Evolutionary conservation across 2,113 vertebrate genomes (phyloP).

Genomic region (Tetrax tetrax): DNA sequence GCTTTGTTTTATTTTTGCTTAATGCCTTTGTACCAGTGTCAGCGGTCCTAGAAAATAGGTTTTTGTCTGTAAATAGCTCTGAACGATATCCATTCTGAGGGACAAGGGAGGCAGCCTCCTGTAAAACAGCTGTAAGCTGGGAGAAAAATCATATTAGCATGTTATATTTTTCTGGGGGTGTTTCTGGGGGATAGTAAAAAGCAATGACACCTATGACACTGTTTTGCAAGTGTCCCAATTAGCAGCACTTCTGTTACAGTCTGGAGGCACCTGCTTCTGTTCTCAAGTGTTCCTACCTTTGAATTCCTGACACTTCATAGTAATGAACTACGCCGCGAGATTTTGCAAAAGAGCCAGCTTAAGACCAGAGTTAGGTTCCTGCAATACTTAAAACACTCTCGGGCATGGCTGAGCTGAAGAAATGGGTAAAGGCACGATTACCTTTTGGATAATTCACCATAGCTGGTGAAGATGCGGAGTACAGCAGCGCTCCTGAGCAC

Average conservation of each 20-base stretch:
- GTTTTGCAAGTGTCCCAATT: constrained; percentile 59
- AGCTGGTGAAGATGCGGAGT: background rate
- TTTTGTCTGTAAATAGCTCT: constrained; percentile 56
- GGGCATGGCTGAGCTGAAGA: background rate
- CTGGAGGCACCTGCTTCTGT: background rate
- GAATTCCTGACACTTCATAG: constrained; percentile 1
- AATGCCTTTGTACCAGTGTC: background rate
- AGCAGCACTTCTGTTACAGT: background rate
- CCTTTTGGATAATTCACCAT: background rate
- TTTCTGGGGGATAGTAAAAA: constrained; percentile 63
- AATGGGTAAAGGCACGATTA: background rate
- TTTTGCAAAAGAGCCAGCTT: background rate
- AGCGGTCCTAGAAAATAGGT: constrained; percentile 37
- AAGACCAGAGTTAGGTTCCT: background rate
- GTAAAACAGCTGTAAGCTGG: background rate
- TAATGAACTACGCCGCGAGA: background rate
- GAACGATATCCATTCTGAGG: constrained; percentile 18
- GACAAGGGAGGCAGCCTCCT: background rate
- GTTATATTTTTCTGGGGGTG: constrained; percentile 60
- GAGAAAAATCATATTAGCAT: background rate
- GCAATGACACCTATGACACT: constrained; percentile 55
- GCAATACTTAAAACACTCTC: background rate
- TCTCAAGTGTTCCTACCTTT: background rate
- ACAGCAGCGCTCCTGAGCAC: background rate
- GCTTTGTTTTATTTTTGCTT: constrained; percentile 36